These are phyloP conservation scores for Dendrocincla tyrannina DNA, from an alignment of 2,797 vertebrate species.

Conservation along the genomic window DNA sequence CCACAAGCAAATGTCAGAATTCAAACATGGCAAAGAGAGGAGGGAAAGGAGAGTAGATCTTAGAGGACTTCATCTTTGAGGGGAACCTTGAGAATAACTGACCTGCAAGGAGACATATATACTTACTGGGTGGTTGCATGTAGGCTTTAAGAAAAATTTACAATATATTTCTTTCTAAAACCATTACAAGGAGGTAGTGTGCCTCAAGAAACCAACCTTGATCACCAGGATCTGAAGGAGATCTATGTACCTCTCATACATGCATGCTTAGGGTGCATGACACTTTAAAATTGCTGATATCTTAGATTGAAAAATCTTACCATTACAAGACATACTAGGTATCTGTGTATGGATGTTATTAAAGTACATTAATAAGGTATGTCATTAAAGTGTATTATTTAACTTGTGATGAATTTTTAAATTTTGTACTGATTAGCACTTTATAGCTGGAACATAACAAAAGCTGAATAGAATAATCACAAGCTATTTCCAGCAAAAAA, in stretches of 20 bases:
- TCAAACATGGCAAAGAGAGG: background rate
- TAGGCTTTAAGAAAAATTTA: conserved; percentile 11
- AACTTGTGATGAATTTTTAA: background rate
- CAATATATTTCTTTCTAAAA: background rate
- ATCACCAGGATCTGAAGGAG: background rate
- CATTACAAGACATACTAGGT: background rate
- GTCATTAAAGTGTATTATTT: background rate
- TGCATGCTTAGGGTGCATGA: background rate
- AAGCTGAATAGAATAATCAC: background rate
- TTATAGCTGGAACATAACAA: background rate
- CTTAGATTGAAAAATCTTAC: background rate
- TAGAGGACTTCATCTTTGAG: background rate
- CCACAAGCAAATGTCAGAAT: background rate
- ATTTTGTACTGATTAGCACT: background rate
- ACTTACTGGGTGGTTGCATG: background rate
- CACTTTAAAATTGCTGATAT: background rate
- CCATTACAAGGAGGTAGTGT: background rate
- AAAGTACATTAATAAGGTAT: background rate
- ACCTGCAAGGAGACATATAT: background rate
- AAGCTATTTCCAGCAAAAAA: background rate
- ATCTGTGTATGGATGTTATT: background rate
- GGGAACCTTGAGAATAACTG: background rate
- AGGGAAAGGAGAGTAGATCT: background rate
- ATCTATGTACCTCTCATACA: background rate
- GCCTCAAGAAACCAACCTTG: background rate